Base-by-base conservation (phyloP, 2,797 vertebrate genomes). In the Ctenopoma kingsleyae region DNA sequence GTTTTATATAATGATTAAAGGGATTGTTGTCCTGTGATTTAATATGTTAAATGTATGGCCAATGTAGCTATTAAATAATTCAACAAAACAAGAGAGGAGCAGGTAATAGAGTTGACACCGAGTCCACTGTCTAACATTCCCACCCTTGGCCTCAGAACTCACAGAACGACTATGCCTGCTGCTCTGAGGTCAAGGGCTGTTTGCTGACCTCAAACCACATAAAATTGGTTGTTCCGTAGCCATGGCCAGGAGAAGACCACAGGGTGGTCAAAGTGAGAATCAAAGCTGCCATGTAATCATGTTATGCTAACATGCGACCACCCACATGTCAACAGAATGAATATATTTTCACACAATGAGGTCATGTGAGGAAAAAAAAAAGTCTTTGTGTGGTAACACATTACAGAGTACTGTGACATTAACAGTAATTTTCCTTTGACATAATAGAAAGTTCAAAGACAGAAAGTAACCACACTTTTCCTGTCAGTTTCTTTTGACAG, bases 171-270 rank as follows among this genome's bases (percentile, higher is more conserved):
- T 83, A 53, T 5, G 47, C 59, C 71, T 58, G 71, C 84, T 60
- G 50, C 81, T 68, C 73, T 76, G 73, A 93, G 91, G 92, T 92
- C 92, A 94, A 89, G 91, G 91, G 77, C 80, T 52, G 71, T 55
- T 80, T 89, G 83, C 85, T 91, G 80, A 91, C 91, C 90, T 86
- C 93, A 96, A 93, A 92, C 93, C 94, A 91, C 92, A 92, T 76
- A 82, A 84, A 88, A 89, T 84, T 84, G 81, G 65, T 65, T 49
- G 59, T 74, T 79, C 75, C 72, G 60, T 78, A 65, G 73, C 80
- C 68, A 20, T 46, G 69, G 72, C 67, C 61, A 22, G 64, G 68
- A 11, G 25, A 5, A 79, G 80, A 90, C 87, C 92, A 82, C 87
- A 91, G 56, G 58, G 74, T 74, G 86, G 89, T 84, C 86, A 85